Evolutionary conservation across 2,888 invertebrate species (phyloP).

Genomic region (Brachyptera putata): DNA sequence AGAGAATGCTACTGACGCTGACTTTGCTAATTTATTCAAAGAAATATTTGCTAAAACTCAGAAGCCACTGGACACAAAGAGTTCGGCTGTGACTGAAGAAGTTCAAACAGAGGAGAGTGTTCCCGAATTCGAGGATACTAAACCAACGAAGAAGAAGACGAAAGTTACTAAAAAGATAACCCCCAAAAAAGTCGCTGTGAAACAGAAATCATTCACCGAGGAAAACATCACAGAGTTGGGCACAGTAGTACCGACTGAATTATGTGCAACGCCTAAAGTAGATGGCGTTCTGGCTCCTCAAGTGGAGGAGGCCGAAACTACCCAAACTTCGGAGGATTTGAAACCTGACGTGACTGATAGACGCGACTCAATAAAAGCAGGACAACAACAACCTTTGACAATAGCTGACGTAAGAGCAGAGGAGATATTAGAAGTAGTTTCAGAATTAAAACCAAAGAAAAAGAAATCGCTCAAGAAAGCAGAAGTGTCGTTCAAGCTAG

Average conservation of each 20-base stretch:
- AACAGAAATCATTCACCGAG: conserved; percentile 8
- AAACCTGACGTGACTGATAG: not conserved
- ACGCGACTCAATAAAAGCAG: not conserved
- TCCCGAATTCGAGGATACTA: not conserved
- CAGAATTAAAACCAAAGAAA: conserved; percentile 9
- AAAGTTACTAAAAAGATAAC: conserved; percentile 6
- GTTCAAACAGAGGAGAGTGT: conserved; percentile 9
- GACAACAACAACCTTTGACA: conserved; percentile 18
- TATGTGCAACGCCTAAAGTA: not conserved
- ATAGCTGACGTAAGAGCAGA: not conserved
- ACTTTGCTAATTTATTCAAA: conserved; percentile 10
- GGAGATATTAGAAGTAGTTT: conserved; percentile 16
- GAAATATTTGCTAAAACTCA: conserved; percentile 8
- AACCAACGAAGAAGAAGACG: not conserved
- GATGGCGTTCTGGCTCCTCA: not conserved
- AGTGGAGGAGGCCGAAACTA: conserved; percentile 2
- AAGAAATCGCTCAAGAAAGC: conserved; percentile 1
- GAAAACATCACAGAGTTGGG: conserved; percentile 1
- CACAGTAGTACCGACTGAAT: not conserved
- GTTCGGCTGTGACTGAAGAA: conserved; percentile 20
- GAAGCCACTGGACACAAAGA: conserved; percentile 13
- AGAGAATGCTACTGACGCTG: not conserved
- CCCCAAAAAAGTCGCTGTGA: conserved; percentile 19
- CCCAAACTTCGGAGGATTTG: not conserved
- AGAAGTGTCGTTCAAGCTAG: conserved; percentile 12